A percentile compares a stretch with the other conserved stretches of the same genome.
These are phyloP conservation scores for Piaya cayana DNA, from an alignment of 2,113 vertebrate species.

Conservation along the genomic window DNA sequence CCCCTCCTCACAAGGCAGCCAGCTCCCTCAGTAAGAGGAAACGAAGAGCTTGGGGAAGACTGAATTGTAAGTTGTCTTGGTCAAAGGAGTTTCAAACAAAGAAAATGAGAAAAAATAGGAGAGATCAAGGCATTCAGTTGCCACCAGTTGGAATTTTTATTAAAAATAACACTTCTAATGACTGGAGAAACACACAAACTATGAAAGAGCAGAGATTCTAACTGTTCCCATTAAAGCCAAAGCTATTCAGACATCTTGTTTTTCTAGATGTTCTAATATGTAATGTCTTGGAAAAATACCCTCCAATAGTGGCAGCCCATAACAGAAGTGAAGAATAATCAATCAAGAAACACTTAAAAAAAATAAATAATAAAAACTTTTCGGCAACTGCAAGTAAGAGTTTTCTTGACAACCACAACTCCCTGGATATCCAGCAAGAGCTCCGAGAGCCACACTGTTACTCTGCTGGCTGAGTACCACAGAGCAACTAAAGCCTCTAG, in stretches of 20 bases:
- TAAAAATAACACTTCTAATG: background rate
- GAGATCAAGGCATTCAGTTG: background rate
- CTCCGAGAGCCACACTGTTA: background rate
- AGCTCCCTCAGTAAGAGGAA: background rate
- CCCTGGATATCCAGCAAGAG: background rate
- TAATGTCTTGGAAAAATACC: background rate
- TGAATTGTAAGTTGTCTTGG: background rate
- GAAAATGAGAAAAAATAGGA: background rate
- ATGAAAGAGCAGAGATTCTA: no score
- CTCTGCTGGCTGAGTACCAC: background rate
- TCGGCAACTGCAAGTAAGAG: background rate
- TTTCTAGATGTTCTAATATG: background rate
- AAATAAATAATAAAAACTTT: background rate
- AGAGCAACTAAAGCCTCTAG: fast-evolving
- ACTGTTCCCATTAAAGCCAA: background rate
- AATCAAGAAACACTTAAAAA: background rate
- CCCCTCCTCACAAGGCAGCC: background rate
- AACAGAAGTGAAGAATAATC: background rate
- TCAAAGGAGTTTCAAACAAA: background rate
- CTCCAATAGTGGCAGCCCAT: background rate
- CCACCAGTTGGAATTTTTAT: background rate
- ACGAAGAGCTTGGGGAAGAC: background rate
- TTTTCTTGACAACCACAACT: background rate
- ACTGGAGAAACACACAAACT: background rate
- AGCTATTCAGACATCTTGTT: background rate